These are phyloP conservation scores for Nesospiza acunhae DNA, from an alignment of 2,113 vertebrate genomes.

Conservation along the genomic window DNA sequence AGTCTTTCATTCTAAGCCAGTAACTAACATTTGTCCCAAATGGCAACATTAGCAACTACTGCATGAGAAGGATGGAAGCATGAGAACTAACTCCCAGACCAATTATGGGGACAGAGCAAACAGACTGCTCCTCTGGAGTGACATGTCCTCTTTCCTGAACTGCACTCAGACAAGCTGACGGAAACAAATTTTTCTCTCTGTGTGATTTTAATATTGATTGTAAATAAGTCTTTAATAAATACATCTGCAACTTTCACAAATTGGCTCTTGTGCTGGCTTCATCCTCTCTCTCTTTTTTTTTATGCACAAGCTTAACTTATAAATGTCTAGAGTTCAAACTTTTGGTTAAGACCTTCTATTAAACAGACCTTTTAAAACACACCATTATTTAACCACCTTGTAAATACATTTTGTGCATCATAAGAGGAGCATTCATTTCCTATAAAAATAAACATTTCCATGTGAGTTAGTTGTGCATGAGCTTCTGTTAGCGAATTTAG, in stretches of 20 bases:
- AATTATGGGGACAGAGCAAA: not conserved
- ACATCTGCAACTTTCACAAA: not conserved
- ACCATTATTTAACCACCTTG: not conserved
- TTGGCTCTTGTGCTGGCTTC: not conserved
- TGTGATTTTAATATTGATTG: not conserved
- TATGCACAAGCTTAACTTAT: not conserved
- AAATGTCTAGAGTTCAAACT: not conserved
- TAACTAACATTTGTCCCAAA: not conserved
- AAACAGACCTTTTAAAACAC: not conserved
- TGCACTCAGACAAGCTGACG: not conserved
- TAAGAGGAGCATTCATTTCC: not conserved
- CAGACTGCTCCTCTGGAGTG: not conserved
- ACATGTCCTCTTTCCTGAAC: not conserved
- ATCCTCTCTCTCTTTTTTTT: not conserved
- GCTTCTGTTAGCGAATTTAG: not conserved
- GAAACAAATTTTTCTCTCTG: not conserved
- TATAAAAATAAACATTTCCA: not conserved
- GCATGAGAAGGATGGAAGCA: not conserved
- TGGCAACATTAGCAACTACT: fast-evolving
- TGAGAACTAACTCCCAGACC: not conserved
- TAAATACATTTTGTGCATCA: not conserved
- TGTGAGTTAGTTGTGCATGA: not conserved
- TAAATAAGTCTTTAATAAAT: not conserved
- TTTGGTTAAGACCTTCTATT: not conserved
- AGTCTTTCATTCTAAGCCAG: not conserved